Conservation (phyloP, 2,888 invertebrate genomes). For the Drosophila nigritarsus region DNA sequence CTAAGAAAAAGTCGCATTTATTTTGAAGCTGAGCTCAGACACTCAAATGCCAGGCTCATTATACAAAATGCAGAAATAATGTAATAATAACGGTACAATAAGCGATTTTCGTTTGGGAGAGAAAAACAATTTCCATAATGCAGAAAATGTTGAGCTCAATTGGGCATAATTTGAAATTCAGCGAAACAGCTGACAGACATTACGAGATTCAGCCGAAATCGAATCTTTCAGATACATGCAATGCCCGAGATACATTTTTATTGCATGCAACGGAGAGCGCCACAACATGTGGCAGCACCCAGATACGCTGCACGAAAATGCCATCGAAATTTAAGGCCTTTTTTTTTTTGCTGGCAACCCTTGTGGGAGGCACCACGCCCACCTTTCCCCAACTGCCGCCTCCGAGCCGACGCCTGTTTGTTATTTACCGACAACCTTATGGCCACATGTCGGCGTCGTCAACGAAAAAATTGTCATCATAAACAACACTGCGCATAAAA, state of each 20-base stretch:
- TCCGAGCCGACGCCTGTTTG: conserved; percentile 70
- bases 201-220: conserved; percentile 33
- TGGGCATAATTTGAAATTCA: conserved; percentile 29
- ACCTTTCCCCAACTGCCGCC: not conserved
- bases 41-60: conserved; percentile 12
- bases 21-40: conserved; percentile 47
- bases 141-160: conserved; percentile 39
- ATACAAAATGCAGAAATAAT: not conserved
- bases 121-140: conserved; percentile 48
- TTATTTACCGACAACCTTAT: conserved; percentile 81
- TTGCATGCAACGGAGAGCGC: conserved; percentile 17
- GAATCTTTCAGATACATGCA: conserved; percentile 35
- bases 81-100: conserved; percentile 7
- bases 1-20: conserved; percentile 13
- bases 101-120: conserved; percentile 1
- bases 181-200: conserved; percentile 42
- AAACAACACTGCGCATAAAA: conserved; percentile 44
- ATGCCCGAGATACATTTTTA: conserved; percentile 43
- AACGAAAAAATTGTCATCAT: conserved; percentile 69
- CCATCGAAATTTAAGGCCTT: conserved; percentile 37
- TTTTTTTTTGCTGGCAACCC: conserved; percentile 27
- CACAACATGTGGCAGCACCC: conserved; percentile 11
- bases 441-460: conserved; percentile 76
- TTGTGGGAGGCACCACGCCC: conserved; percentile 31
- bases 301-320: conserved; percentile 8